A percentile compares a stretch with the other conserved stretches of the same genome.
Conservation (phyloP, 2,113 vertebrate genomes). For the Mobula birostris region DNA sequence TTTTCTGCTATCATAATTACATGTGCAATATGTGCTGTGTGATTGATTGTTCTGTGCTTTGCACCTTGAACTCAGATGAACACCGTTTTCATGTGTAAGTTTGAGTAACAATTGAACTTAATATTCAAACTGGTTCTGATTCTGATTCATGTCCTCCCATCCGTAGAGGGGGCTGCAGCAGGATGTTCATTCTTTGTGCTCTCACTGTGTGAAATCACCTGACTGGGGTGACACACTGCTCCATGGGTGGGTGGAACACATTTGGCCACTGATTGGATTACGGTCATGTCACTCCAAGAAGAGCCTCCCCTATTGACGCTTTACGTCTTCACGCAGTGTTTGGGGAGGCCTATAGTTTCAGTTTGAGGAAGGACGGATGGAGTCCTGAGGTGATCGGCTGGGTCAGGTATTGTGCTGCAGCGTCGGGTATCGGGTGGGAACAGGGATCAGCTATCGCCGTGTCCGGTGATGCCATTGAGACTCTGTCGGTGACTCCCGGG, state of each 20-base stretch:
- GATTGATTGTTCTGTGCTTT: too few species aligned
- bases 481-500: too few species aligned
- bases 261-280: background rate
- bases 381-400: background rate
- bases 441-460: too few species aligned
- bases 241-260: background rate
- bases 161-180: background rate
- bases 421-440: too few species aligned
- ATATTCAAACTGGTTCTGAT: too few species aligned
- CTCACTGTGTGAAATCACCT: background rate
- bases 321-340: background rate
- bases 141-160: background rate
- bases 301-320: too few species aligned
- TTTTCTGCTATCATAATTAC: too few species aligned
- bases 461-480: too few species aligned
- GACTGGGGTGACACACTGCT: background rate
- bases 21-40: too few species aligned
- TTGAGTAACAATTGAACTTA: too few species aligned
- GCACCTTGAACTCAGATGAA: too few species aligned
- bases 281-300: background rate
- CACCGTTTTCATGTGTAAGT: too few species aligned
- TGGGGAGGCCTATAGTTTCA: background rate
- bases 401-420: background rate
- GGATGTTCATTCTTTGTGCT: background rate
- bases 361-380: accelerated